Evolutionary conservation across 2,888 invertebrate species (phyloP).

Genomic region (Lithophane leautieri): DNA sequence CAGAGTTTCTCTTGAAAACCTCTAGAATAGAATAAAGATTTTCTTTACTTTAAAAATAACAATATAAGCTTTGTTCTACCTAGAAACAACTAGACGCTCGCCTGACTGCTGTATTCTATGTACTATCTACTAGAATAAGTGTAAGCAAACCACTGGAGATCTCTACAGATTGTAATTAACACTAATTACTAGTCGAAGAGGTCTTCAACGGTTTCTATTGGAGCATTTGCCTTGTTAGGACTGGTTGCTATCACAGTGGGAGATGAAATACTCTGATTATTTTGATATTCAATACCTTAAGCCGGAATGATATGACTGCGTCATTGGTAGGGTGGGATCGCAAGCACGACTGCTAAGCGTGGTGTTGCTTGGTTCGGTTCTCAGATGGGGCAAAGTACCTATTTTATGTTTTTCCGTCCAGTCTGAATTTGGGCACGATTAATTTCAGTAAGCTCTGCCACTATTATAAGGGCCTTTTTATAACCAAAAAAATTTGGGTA

Average conservation of each 20-base stretch:
- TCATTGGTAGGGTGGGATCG: background rate
- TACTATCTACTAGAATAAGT: conserved; percentile 2
- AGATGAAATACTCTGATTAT: background rate
- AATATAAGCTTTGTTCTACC: background rate
- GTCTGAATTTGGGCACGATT: background rate
- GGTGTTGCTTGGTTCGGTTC: background rate
- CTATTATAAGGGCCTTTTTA: background rate
- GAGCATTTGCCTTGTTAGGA: background rate
- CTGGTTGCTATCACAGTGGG: background rate
- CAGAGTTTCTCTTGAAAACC: background rate
- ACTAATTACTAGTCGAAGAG: conserved; percentile 12
- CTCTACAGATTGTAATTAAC: conserved; percentile 6
- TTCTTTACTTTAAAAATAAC: conserved; percentile 10
- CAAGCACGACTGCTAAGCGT: background rate
- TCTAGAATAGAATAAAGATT: background rate
- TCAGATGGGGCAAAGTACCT: background rate
- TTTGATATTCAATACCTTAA: background rate
- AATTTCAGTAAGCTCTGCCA: background rate
- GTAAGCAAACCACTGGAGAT: background rate
- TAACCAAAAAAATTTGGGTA: background rate
- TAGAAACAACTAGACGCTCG: background rate
- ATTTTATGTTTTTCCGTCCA: background rate
- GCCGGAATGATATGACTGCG: background rate
- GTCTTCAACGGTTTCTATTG: conserved; percentile 9
- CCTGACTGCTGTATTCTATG: background rate